Percentiles rank a stretch among this genome's conserved stretches.
Conservation (phyloP, 2,888 invertebrate genomes). For the Agonopterix subpropinquella region DNA sequence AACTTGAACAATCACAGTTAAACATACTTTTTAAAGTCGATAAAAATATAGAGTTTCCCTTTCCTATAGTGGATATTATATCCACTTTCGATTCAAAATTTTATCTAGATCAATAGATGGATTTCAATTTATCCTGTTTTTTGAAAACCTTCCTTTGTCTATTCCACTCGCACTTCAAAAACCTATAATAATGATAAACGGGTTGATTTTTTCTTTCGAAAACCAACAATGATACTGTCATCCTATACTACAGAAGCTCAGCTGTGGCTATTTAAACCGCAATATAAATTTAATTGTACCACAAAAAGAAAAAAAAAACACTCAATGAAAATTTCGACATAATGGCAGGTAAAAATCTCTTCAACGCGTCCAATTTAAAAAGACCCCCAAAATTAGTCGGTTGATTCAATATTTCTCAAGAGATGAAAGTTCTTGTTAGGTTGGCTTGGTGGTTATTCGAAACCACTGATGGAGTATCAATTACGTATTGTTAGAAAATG, state of each 20-base stretch:
- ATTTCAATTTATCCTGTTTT: neutral
- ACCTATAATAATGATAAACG: constrained; percentile 13
- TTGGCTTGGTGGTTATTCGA: constrained; percentile 39
- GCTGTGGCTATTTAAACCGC: constrained; percentile 45
- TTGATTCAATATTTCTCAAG: constrained; percentile 5
- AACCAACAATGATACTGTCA: constrained; percentile 43
- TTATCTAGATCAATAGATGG: neutral
- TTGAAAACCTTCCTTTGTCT: neutral
- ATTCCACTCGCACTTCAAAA: neutral
- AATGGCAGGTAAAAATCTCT: constrained; percentile 40
- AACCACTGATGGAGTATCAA: constrained; percentile 60
- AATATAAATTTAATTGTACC: constrained; percentile 49
- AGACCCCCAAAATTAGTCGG: constrained; percentile 10
- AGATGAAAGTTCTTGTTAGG: constrained; percentile 16
- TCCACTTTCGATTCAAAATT: neutral
- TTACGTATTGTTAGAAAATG: constrained; percentile 56
- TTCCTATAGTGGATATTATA: no score
- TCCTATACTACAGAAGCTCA: constrained; percentile 39
- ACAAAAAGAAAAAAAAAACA: constrained; percentile 33
- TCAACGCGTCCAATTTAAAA: constrained; percentile 16
- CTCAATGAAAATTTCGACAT: constrained; percentile 43
- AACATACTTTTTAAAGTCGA: no score
- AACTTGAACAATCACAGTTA: no score
- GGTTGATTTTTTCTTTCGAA: constrained; percentile 20
- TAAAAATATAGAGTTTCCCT: no score